Percentiles rank a stretch among this genome's conserved stretches.
Conservation (phyloP, 2,888 invertebrate genomes). For the Conomelus anceps region DNA sequence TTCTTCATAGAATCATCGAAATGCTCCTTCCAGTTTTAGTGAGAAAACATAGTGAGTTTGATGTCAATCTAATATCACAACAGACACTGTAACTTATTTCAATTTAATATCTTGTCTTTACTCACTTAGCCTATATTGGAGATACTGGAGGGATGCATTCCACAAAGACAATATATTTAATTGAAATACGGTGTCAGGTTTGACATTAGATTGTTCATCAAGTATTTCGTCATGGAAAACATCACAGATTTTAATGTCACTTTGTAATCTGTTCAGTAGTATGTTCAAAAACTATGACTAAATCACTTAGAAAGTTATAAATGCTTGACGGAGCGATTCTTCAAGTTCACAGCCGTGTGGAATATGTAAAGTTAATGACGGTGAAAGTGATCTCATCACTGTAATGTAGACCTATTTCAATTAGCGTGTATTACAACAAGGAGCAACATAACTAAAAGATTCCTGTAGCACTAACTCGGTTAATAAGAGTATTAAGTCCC, state of each 20-base stretch:
- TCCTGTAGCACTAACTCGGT: not conserved
- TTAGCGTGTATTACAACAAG: not conserved
- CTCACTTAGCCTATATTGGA: too few species aligned
- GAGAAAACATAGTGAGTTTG: too few species aligned
- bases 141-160: too few species aligned
- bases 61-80: too few species aligned
- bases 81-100: too few species aligned
- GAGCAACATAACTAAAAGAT: not conserved
- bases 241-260: not conserved
- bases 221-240: not conserved
- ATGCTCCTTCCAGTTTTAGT: too few species aligned
- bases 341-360: not conserved
- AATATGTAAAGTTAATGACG: not conserved
- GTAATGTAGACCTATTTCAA: not conserved
- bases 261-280: not conserved
- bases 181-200: too few species aligned
- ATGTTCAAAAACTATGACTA: not conserved
- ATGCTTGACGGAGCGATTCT: not conserved
- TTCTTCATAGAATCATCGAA: too few species aligned
- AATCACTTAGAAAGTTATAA: not conserved
- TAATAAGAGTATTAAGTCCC: not conserved
- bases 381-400: not conserved
- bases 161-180: too few species aligned
- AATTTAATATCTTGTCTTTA: too few species aligned
- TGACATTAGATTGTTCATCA: not conserved